Conservation (phyloP, 2,113 vertebrate species). For the Myanophis thanlyinensis region DNA sequence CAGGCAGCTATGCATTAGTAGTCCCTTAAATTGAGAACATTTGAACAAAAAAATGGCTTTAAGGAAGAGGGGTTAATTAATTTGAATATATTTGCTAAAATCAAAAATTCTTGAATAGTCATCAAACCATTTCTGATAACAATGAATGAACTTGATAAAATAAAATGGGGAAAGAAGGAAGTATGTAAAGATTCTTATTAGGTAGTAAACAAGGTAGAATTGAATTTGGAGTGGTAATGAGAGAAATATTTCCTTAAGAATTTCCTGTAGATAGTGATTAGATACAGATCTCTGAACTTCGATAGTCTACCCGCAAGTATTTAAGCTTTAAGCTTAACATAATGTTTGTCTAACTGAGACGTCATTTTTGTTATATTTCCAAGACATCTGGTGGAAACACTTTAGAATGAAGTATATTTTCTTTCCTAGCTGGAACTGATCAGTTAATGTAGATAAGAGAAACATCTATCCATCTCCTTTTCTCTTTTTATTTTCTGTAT, state of each 20-base stretch:
- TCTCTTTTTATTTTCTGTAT: neutral
- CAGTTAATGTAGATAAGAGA: constrained; percentile 35
- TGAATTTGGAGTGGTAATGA: constrained; percentile 23
- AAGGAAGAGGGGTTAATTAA: neutral
- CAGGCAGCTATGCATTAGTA: neutral
- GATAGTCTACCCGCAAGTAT: constrained; percentile 44
- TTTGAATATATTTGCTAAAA: constrained; percentile 14
- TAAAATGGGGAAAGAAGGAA: neutral
- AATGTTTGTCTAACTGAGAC: constrained; percentile 46
- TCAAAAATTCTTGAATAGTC: neutral
- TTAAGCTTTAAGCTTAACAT: constrained; percentile 36
- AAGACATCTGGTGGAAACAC: constrained; percentile 36
- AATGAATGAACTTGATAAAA: constrained; percentile 7
- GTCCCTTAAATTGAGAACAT: neutral
- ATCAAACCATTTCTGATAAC: neutral
- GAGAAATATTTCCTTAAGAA: constrained; percentile 46
- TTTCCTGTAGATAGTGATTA: constrained; percentile 58
- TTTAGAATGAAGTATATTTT: constrained; percentile 31
- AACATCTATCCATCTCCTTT: neutral
- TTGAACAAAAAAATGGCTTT: neutral
- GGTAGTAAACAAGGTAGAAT: constrained; percentile 23
- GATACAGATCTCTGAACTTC: constrained; percentile 60
- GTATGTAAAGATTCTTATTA: constrained; percentile 5
- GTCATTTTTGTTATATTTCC: constrained; percentile 41
- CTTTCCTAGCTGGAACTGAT: constrained; percentile 8